Conservation (phyloP, 2,113 vertebrate species). For the Oreochromis tanganicae region DNA sequence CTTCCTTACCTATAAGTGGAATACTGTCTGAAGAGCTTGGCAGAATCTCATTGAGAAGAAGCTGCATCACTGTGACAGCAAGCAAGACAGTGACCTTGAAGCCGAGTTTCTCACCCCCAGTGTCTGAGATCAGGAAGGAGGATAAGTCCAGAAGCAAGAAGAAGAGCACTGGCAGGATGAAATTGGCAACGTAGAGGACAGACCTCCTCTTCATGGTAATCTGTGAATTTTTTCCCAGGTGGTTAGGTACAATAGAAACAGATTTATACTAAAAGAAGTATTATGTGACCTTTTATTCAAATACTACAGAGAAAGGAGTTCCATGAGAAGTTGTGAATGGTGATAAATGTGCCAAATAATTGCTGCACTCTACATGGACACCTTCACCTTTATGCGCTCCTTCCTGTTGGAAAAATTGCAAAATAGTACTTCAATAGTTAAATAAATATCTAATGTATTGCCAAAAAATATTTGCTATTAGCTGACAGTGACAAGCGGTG, state of each 20-base stretch:
- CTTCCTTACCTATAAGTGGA: slow-evolving; percentile 62
- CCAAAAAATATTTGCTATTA: too few species aligned
- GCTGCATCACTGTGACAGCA: slow-evolving; percentile 63
- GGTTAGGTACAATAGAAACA: neutral
- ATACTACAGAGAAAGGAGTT: too few species aligned
- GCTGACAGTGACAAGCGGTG: too few species aligned
- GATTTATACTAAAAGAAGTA: neutral
- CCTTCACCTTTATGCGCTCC: too few species aligned
- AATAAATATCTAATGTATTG: too few species aligned
- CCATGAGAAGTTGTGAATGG: too few species aligned
- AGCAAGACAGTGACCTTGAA: slow-evolving; percentile 65
- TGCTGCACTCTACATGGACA: too few species aligned
- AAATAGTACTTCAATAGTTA: too few species aligned
- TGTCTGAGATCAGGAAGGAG: slow-evolving; percentile 71
- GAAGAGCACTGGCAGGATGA: slow-evolving; percentile 69
- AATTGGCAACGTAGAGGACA: slow-evolving; percentile 70
- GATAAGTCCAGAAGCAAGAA: slow-evolving; percentile 74
- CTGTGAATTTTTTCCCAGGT: slow-evolving; percentile 31
- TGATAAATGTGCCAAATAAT: too few species aligned
- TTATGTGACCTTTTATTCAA: too few species aligned
- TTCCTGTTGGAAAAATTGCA: too few species aligned
- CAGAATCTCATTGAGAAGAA: slow-evolving; percentile 67
- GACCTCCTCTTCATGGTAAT: slow-evolving; percentile 68
- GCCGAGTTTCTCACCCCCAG: slow-evolving; percentile 66
- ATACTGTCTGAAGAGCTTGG: slow-evolving; percentile 52